A percentile compares a stretch with the other conserved stretches of the same genome.
These are phyloP conservation scores for Harpagifer antarcticus DNA, from an alignment of 2,797 vertebrate genomes.

Conservation along the genomic window DNA sequence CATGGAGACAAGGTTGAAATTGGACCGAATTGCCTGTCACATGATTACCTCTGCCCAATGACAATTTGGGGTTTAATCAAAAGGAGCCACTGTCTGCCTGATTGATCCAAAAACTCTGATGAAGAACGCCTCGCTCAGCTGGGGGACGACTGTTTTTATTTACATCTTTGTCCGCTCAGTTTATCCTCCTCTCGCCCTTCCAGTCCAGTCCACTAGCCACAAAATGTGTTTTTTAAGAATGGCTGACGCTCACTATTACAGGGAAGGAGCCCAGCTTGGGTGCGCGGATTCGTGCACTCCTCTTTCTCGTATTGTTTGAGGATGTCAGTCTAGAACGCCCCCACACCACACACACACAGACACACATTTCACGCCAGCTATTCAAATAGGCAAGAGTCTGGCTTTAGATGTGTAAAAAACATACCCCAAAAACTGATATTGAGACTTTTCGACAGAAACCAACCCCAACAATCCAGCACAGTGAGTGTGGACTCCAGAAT, in stretches of 20 bases:
- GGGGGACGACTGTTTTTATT: conserved; percentile 94
- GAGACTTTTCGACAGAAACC: conserved; percentile 55
- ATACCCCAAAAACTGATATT: conserved; percentile 58
- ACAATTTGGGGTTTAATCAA: conserved; percentile 99
- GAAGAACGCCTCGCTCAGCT: conserved; percentile 96
- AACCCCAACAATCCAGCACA: conserved; percentile 46
- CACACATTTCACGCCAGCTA: conserved; percentile 88
- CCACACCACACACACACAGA: conserved; percentile 84
- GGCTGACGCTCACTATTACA: conserved; percentile 80
- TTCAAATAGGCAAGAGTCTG: conserved; percentile 86
- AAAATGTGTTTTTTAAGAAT: conserved; percentile 84
- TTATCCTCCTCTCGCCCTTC: conserved; percentile 78
- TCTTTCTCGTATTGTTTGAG: conserved; percentile 93
- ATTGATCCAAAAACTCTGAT: conserved; percentile 98
- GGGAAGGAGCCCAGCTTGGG: conserved; percentile 80
- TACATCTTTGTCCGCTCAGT: conserved; percentile 91
- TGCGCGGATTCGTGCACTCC: conserved; percentile 89
- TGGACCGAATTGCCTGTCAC: conserved; percentile 99
- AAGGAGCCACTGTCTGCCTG: conserved; percentile 99
- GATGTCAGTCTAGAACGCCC: conserved; percentile 93
- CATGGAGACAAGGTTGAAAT: conserved; percentile 99
- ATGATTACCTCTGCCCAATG: conserved; percentile 99
- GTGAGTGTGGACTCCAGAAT: conserved; percentile 21
- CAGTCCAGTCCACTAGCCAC: conserved; percentile 77
- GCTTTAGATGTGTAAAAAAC: conserved; percentile 80